phyloP scores from a whole-genome alignment of 2,888 invertebrate species.

The Vanessa cardui region DNA sequence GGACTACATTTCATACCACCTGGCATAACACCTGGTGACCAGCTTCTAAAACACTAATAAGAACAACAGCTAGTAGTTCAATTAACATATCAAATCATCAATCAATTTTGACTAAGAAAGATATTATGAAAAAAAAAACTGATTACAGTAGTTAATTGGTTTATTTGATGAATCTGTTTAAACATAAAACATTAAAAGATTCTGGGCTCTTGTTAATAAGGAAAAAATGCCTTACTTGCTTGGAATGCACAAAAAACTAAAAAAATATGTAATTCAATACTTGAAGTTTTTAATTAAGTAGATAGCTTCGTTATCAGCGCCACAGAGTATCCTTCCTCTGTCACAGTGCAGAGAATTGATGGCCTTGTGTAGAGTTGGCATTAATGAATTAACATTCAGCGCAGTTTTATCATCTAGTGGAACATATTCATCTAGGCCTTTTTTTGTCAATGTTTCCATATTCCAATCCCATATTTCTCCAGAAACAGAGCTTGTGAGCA shows the following conservation, averaged over 20 bases:
- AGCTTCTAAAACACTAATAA: too few relatives aligned
- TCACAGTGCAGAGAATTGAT: constrained; percentile 92
- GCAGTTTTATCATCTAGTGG: constrained; percentile 86
- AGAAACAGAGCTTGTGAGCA: constrained; percentile 90
- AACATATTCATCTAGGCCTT: constrained; percentile 82
- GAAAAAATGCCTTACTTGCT: background rate
- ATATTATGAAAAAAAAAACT: too few relatives aligned
- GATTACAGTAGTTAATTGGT: background rate
- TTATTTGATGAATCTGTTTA: background rate
- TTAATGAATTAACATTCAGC: constrained; percentile 88
- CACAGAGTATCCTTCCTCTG: constrained; percentile 89
- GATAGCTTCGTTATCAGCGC: constrained; percentile 94
- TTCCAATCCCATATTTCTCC: constrained; percentile 97
- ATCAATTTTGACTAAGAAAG: too few relatives aligned
- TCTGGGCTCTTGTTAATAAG: background rate
- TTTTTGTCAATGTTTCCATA: constrained; percentile 80
- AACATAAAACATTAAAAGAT: background rate
- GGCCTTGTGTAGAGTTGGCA: constrained; percentile 88
- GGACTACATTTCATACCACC: too few relatives aligned
- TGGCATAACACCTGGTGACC: too few relatives aligned
- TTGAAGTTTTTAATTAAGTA: constrained; percentile 88
- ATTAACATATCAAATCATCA: too few relatives aligned
- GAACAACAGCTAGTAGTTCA: too few relatives aligned
- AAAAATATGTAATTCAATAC: constrained; percentile 24
- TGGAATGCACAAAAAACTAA: background rate